These are phyloP conservation scores for Apostichopus californicus DNA, from an alignment of 35 echinoderm and acorn worm species.

Conservation along the genomic window DNA sequence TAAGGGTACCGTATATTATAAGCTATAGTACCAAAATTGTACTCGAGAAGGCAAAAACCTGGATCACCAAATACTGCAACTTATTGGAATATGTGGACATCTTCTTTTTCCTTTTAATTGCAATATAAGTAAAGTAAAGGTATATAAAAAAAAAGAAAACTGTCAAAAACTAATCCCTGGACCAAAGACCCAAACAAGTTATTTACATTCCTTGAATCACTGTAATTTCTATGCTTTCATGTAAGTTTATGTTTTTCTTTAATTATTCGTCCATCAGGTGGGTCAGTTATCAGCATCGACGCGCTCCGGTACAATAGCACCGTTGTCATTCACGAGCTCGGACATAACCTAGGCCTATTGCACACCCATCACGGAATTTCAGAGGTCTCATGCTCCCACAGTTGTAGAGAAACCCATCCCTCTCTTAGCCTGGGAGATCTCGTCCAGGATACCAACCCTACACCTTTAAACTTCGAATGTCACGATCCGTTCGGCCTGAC, in stretches of 20 bases:
- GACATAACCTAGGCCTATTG: slow-evolving; percentile 85
- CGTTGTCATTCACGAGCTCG: slow-evolving; percentile 83
- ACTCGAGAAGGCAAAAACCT: too few species aligned
- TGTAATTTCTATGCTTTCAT: too few species aligned
- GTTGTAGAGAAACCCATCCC: slow-evolving; percentile 69
- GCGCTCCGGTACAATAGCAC: slow-evolving; percentile 38
- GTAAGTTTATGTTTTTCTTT: not conserved
- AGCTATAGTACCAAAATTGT: too few species aligned
- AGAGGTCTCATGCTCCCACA: slow-evolving; percentile 69
- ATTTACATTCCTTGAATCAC: too few species aligned
- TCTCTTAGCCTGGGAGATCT: slow-evolving; percentile 80
- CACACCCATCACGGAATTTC: slow-evolving; percentile 83
- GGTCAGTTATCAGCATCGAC: slow-evolving; percentile 62
- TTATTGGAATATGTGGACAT: too few species aligned
- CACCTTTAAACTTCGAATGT: slow-evolving; percentile 75
- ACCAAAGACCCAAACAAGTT: too few species aligned
- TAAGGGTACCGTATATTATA: too few species aligned
- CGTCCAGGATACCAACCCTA: slow-evolving; percentile 91
- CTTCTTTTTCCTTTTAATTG: too few species aligned
- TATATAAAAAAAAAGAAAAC: too few species aligned
- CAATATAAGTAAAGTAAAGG: too few species aligned
- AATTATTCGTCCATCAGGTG: slow-evolving; percentile 56
- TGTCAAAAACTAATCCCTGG: too few species aligned
- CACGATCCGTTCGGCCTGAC: slow-evolving; percentile 55
- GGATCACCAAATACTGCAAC: too few species aligned